Evolutionary conservation across 2,888 invertebrate genomes (phyloP), one percentile per base, ranked within the genome.

Genomic region (Parthenolecanium corni): DNA sequence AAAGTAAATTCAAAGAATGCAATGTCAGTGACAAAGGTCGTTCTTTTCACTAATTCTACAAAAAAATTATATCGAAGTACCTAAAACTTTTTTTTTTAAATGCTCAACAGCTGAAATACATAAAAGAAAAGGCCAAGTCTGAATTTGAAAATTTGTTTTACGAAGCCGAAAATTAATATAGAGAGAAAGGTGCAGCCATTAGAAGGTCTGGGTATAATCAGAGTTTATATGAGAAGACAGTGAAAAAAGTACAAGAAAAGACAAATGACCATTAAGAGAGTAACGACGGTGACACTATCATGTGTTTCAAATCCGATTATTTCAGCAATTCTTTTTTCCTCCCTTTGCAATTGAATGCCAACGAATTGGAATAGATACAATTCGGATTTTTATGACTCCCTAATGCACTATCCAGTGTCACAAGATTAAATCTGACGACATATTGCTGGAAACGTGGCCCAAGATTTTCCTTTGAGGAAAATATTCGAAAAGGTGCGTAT

Each of bases 181-280:
- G 47, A 12, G 21, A 23, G 23, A 20, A 18, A 11, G 3, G 23
- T 25, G 36, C 16, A 18, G 31, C 18, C 25, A 31, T 24, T 52
- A 52, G 25, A 6, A 31, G 52, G 31, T 52, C 18, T 31, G 18
- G 44, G n/a, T n/a, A n/a, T n/a, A n/a, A n/a, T n/a, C n/a, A n/a
- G n/a, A n/a, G n/a, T n/a, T n/a, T n/a, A n/a, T n/a, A n/a, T n/a
- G 31, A 31, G 31, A 31, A 31, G 31, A n/a, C n/a, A n/a, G 24
- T 6, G 20, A 24, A 54, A 54, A 54, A 42, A 23, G 23, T 14
- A n/a, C 38, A 54, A 9, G 23, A 23, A 21, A 23, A 54, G 54
- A 54, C 40, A 24, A 54, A 54, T 54, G 54, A 54, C 54, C 42
- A 54, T 54, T 54, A 54, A 54, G 54, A 54, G 54, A 54, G 14